Percentiles rank a stretch among this genome's conserved stretches.
These are phyloP conservation scores for Lepus oiostolus DNA, from an alignment of 2,797 vertebrate species.

Conservation along the genomic window DNA sequence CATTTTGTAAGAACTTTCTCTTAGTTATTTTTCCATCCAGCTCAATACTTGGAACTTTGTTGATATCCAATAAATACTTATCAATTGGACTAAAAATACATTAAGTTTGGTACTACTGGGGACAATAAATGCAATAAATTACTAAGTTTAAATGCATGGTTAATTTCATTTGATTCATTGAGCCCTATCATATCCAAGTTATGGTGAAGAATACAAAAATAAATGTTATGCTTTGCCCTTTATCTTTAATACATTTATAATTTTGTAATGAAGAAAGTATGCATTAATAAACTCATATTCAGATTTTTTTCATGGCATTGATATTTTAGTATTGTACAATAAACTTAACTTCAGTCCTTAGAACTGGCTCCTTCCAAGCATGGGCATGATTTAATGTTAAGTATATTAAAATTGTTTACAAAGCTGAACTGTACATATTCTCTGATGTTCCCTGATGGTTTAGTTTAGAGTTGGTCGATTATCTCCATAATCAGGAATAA, in stretches of 20 bases:
- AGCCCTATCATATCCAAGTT: background rate
- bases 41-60: background rate
- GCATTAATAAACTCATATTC: constrained; percentile 45
- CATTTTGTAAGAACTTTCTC: constrained; percentile 10
- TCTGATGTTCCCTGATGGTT: background rate
- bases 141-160: constrained; percentile 1
- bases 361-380: constrained; percentile 19
- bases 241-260: constrained; percentile 39
- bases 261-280: constrained; percentile 39
- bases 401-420: constrained; percentile 45
- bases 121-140: background rate
- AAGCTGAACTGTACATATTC: background rate
- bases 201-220: background rate
- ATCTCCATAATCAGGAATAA: constrained; percentile 22
- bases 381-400: constrained; percentile 3
- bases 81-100: background rate
- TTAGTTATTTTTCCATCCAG: background rate
- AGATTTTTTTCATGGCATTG: background rate
- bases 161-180: background rate
- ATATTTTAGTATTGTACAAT: background rate
- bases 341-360: background rate
- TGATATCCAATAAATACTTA: background rate
- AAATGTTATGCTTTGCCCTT: background rate
- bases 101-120: constrained; percentile 54
- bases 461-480: constrained; percentile 49